A percentile compares a stretch with the other conserved stretches of the same genome.
phyloP scores from a whole-genome alignment of 92 coral and sea anemone species.

The Palythoa heliodiscus region DNA sequence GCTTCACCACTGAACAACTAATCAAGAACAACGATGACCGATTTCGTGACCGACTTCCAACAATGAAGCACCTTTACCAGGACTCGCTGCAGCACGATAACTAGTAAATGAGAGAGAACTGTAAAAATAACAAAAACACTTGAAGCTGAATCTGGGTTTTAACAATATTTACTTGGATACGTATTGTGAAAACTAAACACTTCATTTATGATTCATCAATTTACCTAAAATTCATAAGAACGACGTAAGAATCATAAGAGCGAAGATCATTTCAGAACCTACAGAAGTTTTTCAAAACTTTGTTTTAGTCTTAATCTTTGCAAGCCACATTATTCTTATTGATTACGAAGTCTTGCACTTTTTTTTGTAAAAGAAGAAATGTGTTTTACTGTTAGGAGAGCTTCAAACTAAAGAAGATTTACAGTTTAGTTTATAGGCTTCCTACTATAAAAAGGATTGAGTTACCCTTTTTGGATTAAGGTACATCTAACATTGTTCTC shows the following conservation, averaged over 20 bases:
- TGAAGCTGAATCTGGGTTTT: too few relatives aligned
- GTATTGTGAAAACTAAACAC: too few relatives aligned
- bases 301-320: not conserved
- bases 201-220: too few relatives aligned
- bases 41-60: too few relatives aligned
- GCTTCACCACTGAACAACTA: slow-evolving; percentile 1
- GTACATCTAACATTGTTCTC: too few relatives aligned
- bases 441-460: not conserved
- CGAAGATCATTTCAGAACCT: not conserved
- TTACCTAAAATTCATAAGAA: not conserved
- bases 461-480: too few relatives aligned
- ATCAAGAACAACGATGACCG: not conserved
- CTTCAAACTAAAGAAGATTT: too few relatives aligned
- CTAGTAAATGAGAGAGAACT: not conserved
- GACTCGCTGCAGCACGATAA: not conserved
- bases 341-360: not conserved
- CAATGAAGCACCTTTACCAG: not conserved
- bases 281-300: too few relatives aligned
- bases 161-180: too few relatives aligned
- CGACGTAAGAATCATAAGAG: not conserved
- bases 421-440: too few relatives aligned
- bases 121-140: not conserved
- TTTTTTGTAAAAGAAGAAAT: too few relatives aligned
- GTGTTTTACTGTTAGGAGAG: not conserved
- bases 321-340: not conserved